Evolutionary conservation across 2,113 vertebrate genomes (phyloP), one percentile per base, ranked within the genome.

Genomic region (Xenus cinereus): DNA sequence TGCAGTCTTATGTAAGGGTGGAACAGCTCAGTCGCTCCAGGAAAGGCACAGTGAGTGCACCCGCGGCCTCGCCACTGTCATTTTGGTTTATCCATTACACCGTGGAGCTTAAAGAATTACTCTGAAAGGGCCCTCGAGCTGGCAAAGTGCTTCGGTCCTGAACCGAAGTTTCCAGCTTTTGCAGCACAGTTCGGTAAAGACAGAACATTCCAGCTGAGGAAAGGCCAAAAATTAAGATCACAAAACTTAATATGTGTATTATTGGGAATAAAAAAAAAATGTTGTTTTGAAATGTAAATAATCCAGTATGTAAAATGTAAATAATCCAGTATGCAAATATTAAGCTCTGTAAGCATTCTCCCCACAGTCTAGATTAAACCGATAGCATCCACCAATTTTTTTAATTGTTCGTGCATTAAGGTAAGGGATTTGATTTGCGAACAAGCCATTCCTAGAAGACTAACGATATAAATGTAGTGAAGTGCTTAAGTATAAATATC

Each of bases 81-180:
- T 19, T 81, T 92, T 12, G 8, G 12, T 28, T 97, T 90, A 96
- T 23, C 72, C 77, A 24, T 57, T 4, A 12, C 3, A 0, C 88
- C 4, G 28, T 11, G 21, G 56, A 88, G 83, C 91, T 79, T 21
- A 16, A 68, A 48, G 83, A 90, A 89, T 54, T 66, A 48, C 59
- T 85, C 64, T 35, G 71, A 54, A 95, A 96, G 64, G 77, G 91
- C 86, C 87, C 69, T 96, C 62, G 3, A 84, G 88, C 90, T 67
- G 78, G 69, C 68, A 57, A 28, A 93, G 88, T 7, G 41, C 83
- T 93, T 68, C 4, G 4, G 23, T 51, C 51, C 79, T 4, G 12
- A 62, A 7, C 64, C 15, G 37, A 67, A 87, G 24, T 74, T 69
- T 32, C 35, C 39, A 54, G 76, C 66, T 45, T 74, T n/a, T 45